Evolutionary conservation across 2,797 vertebrate species (phyloP).

Genomic region (Hipposideros larvatus): DNA sequence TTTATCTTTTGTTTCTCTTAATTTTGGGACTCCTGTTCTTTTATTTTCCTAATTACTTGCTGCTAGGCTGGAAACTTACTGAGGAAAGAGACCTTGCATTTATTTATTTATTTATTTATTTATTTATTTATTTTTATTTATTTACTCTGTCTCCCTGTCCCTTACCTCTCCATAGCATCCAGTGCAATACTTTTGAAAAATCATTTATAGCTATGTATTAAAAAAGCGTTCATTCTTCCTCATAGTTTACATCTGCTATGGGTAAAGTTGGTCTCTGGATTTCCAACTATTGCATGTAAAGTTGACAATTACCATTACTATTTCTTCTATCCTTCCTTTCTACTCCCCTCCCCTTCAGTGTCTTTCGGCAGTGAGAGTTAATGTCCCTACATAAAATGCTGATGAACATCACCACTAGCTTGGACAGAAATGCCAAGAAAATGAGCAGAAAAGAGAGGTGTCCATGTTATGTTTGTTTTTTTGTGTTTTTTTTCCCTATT

Average conservation of each 20-base stretch:
- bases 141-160: background rate
- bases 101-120: background rate
- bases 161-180: background rate
- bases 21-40: background rate
- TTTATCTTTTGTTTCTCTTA: conserved; percentile 40
- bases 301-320: background rate
- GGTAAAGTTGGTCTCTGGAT: background rate
- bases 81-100: background rate
- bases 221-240: background rate
- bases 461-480: too few relatives aligned
- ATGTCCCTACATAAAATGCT: background rate
- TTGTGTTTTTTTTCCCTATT: background rate
- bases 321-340: background rate
- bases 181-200: background rate
- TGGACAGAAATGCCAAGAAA: background rate
- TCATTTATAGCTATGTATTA: background rate
- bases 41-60: background rate
- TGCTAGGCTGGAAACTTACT: background rate
- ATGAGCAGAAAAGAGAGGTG: background rate
- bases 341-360: background rate
- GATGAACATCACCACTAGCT: background rate
- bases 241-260: background rate
- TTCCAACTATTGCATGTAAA: background rate
- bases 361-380: background rate
- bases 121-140: background rate